Evolutionary conservation across 2,888 invertebrate species (phyloP).

Genomic region (Linnaemya vulpina): DNA sequence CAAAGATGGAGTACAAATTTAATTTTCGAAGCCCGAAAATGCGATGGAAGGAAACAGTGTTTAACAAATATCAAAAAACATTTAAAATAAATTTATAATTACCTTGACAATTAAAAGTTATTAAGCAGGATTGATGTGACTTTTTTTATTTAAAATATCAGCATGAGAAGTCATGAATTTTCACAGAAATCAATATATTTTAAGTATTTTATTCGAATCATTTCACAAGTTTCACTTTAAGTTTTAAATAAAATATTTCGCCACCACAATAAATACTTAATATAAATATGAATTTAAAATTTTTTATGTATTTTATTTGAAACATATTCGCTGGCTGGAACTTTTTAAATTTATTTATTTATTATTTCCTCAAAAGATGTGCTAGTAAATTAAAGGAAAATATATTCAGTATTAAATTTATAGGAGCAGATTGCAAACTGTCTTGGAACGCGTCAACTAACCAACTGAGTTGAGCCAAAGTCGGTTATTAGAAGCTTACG

Average conservation of each 20-base stretch:
- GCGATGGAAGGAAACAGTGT: neutral
- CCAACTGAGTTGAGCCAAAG: slow-evolving; percentile 79
- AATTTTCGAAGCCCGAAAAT: neutral
- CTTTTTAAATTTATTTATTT: slow-evolving; percentile 29
- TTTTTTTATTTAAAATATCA: neutral
- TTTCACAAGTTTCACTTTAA: neutral
- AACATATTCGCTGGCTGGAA: neutral
- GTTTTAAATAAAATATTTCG: neutral
- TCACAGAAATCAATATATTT: neutral
- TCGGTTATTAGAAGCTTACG: slow-evolving; percentile 67
- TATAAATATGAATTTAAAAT: neutral
- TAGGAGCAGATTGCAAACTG: slow-evolving; percentile 79
- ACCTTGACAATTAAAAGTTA: slow-evolving; percentile 12
- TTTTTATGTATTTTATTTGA: neutral
- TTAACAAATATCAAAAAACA: neutral
- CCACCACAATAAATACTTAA: neutral
- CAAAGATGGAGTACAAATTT: slow-evolving; percentile 10
- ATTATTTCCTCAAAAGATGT: slow-evolving; percentile 7
- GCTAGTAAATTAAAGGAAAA: slow-evolving; percentile 41
- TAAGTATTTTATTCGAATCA: neutral
- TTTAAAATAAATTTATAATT: slow-evolving; percentile 21
- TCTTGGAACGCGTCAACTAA: slow-evolving; percentile 82
- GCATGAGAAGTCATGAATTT: neutral
- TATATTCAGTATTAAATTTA: slow-evolving; percentile 44
- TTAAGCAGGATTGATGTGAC: neutral